Conservation (phyloP, 2,888 invertebrate species). For the Drosophila anomalata region DNA sequence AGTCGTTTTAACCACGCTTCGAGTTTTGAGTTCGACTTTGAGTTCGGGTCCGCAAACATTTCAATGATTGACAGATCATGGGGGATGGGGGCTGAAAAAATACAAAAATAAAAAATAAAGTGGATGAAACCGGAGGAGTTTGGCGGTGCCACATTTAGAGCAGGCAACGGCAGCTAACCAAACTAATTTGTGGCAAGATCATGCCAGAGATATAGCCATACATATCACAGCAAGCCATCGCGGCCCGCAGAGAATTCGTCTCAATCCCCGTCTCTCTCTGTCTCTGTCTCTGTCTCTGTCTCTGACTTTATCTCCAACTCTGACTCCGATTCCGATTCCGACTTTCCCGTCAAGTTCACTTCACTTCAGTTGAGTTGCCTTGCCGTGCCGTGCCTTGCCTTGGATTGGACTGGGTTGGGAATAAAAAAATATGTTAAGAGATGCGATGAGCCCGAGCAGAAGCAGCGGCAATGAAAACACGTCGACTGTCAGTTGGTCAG, state of each 20-base stretch:
- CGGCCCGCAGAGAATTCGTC: slow-evolving; percentile 4
- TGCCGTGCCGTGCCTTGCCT: slow-evolving; percentile 32
- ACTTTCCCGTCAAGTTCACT: slow-evolving; percentile 46
- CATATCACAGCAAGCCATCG: slow-evolving; percentile 76
- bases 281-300: slow-evolving; percentile 1
- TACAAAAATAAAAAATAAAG: slow-evolving; percentile 10
- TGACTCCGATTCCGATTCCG: slow-evolving; percentile 15
- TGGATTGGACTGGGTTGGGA: slow-evolving; percentile 33
- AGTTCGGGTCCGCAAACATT: slow-evolving; percentile 47
- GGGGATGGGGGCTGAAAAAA: slow-evolving; percentile 19
- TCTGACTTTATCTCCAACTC: slow-evolving; percentile 12
- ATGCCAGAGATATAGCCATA: slow-evolving; percentile 76
- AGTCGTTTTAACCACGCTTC: slow-evolving; percentile 48
- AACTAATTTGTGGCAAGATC: slow-evolving; percentile 80
- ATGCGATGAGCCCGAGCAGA: slow-evolving; percentile 71
- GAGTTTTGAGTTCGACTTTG: slow-evolving; percentile 51
- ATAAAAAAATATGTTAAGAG: slow-evolving; percentile 29
- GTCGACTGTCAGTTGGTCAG: slow-evolving; percentile 51
- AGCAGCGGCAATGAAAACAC: slow-evolving; percentile 60
- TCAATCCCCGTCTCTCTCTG: slow-evolving; percentile 2
- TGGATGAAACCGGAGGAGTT: slow-evolving; percentile 17
- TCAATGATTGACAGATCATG: slow-evolving; percentile 60
- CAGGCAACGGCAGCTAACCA: slow-evolving; percentile 71
- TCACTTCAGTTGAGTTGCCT: slow-evolving; percentile 46
- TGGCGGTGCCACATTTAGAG: slow-evolving; percentile 53